Conservation (phyloP, 2,888 invertebrate genomes). For the Villa cingulata region DNA sequence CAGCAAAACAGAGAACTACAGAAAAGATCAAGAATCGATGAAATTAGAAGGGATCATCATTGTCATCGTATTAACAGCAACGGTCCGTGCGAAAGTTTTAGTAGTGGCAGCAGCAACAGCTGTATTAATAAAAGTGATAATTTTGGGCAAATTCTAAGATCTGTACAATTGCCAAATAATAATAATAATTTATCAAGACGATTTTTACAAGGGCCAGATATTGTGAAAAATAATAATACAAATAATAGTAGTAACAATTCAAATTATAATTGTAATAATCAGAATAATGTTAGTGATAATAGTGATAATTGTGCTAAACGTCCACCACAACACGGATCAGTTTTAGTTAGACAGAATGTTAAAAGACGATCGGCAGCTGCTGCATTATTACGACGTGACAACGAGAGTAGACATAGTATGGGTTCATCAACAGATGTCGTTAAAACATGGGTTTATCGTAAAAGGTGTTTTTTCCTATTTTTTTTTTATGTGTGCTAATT, state of each 20-base stretch:
- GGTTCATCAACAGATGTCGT: conserved; percentile 14
- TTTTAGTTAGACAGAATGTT: neutral
- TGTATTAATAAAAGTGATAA: no score
- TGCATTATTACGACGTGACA: neutral
- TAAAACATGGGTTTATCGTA: conserved; percentile 15
- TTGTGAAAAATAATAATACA: neutral
- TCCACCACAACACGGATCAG: conserved; percentile 7
- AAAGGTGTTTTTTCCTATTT: conserved; percentile 7
- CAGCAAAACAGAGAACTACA: neutral
- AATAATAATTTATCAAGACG: neutral
- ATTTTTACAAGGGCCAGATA: neutral
- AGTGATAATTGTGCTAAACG: neutral
- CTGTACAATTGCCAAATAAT: no score
- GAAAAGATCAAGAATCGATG: neutral
- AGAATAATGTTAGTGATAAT: neutral
- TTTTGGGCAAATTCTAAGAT: no score
- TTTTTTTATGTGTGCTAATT: neutral
- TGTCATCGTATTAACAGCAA: no score
- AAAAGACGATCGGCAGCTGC: conserved; percentile 4
- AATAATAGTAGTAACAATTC: no score
- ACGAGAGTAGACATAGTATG: conserved; percentile 5
- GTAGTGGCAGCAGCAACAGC: no score
- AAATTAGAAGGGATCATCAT: no score
- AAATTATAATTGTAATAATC: neutral
- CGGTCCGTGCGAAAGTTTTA: no score